Conservation (phyloP, 2,888 invertebrate species). For the Hemithea aestivaria region DNA sequence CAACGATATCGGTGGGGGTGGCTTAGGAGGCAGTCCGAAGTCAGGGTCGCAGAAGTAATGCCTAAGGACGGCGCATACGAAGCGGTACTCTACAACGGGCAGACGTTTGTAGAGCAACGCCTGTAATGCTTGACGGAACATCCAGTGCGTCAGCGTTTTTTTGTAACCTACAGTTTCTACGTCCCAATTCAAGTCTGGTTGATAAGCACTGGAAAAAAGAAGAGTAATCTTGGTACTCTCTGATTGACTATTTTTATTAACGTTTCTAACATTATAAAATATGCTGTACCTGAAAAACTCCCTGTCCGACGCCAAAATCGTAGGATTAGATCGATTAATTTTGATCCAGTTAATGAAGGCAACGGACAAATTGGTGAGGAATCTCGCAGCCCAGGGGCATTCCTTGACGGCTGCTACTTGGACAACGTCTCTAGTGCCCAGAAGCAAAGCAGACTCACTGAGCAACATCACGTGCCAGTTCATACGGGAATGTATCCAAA, state of each 20-base stretch:
- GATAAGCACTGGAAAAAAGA: slow-evolving; percentile 47
- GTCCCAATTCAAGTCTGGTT: slow-evolving; percentile 62
- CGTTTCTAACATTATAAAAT: neutral
- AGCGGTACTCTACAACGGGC: slow-evolving; percentile 31
- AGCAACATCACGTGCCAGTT: slow-evolving; percentile 55
- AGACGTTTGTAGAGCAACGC: slow-evolving; percentile 45
- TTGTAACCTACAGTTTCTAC: slow-evolving; percentile 47
- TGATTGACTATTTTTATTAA: neutral
- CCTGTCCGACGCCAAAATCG: slow-evolving; percentile 34
- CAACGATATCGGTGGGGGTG: slow-evolving; percentile 35
- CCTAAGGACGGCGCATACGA: slow-evolving; percentile 44
- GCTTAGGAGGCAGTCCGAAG: slow-evolving; percentile 56
- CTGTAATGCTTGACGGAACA: slow-evolving; percentile 65
- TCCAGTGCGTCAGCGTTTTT: slow-evolving; percentile 55
- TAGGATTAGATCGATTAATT: slow-evolving; percentile 36
- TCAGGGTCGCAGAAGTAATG: slow-evolving; percentile 58
- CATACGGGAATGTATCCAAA: slow-evolving; percentile 61
- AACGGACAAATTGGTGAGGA: slow-evolving; percentile 44
- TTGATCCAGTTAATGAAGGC: slow-evolving; percentile 55
- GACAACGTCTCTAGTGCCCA: slow-evolving; percentile 54
- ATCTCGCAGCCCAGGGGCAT: slow-evolving; percentile 58
- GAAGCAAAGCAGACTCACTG: slow-evolving; percentile 51
- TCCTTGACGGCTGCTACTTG: slow-evolving; percentile 50
- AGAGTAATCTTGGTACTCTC: neutral
- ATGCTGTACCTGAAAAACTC: slow-evolving; percentile 50